A percentile compares a stretch with the other conserved stretches of the same genome.
Evolutionary conservation across 37 sponge, comb jelly and placozoan genomes (phyloP).

Genomic region (Beroe ovata): DNA sequence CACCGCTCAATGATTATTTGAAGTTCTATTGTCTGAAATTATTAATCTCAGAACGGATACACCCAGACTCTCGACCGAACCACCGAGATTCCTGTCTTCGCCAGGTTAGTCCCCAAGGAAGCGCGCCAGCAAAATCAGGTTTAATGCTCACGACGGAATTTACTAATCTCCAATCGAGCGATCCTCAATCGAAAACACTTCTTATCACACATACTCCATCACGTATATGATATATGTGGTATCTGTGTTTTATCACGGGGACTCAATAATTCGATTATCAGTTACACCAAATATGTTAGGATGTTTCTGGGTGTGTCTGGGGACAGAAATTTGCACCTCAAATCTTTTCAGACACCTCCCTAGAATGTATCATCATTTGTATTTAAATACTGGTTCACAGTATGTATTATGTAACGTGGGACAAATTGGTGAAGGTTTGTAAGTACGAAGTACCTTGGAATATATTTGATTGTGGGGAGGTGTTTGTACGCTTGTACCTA

Average conservation of each 20-base stretch:
- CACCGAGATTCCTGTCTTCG: no score
- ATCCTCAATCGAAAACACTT: background rate
- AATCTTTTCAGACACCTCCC: background rate
- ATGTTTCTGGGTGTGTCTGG: background rate
- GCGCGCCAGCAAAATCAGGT: no score
- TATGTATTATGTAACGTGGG: background rate
- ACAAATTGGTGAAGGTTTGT: background rate
- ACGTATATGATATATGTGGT: no score
- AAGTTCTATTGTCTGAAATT: no score
- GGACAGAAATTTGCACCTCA: background rate
- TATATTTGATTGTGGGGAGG: no score
- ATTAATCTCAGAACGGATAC: no score
- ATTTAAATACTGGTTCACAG: background rate
- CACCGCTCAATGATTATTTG: no score
- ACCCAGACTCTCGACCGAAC: background rate
- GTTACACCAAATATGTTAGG: background rate
- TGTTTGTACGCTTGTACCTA: background rate
- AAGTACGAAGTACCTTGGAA: background rate
- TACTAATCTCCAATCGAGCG: background rate
- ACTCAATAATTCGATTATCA: background rate
- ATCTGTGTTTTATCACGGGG: background rate
- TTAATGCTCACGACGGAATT: background rate
- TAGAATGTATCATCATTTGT: background rate
- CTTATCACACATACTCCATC: background rate
- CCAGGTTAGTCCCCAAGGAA: no score